Base-by-base conservation (phyloP, 2,113 vertebrate species). In the Synodontis membranacea region DNA sequence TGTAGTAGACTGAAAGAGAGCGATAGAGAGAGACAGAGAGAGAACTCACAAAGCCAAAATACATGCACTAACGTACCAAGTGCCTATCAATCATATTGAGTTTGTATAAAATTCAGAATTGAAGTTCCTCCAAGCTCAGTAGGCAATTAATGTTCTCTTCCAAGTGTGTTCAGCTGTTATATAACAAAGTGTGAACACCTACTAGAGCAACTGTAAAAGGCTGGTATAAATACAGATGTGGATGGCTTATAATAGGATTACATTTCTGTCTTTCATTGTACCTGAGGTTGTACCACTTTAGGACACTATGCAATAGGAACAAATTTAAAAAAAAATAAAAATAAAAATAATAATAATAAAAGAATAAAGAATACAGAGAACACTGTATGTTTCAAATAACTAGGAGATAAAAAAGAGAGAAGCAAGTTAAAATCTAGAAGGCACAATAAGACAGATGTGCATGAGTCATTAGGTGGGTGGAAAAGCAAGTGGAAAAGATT, bases 371-470 rank as follows among this genome's bases (percentile, higher is more conserved):
- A 52, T 54, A 34, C 15, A 34, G 10, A 79, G 17, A 79, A n/a
- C 12, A 75, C 25, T 28, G 72, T 2, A 50, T 48, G 28, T 75
- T 28, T 46, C n/a, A 28, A 50, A 31, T 6, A 50, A 48, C 12
- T 76, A 48, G n/a, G 10, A 76, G 44, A 76, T 28, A 2, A 21
- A 31, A 79, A 54, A 56, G 14, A 79, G 28, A 76, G n/a, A 31
- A 48, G 11, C 23, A 76, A 48, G 15, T 2, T 14, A n/a, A 31
- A n/a, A 31, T n/a, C 5, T 28, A 76, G 28, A 48, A 14, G 25
- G 74, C 14, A 76, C 74, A 76, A 75, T 42, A 75, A 46, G 25
- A 75, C 74, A 76, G 74, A 50, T 76, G 74, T 76, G 12, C 31
- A n/a, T 76, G 74, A 76, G 44, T 76, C 44, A 50, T 76, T n/a